Base-by-base conservation (phyloP, 2,113 vertebrate genomes). In the Chaetura pelagica region DNA sequence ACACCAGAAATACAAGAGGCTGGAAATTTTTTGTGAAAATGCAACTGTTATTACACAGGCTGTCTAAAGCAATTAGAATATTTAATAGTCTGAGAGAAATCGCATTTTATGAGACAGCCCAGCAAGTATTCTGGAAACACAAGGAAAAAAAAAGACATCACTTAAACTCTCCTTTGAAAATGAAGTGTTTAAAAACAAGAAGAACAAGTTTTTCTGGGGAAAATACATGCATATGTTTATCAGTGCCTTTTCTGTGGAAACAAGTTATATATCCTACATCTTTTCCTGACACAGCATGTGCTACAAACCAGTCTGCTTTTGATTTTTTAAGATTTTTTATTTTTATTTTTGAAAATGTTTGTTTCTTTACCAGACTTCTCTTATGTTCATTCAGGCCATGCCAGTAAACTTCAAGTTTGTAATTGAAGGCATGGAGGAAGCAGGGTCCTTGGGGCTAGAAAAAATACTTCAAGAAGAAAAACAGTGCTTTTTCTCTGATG, bases 391-490 rank as follows among this genome's bases (percentile, higher is more conserved):
- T 48, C 89, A 98, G 98, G 97, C 97, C 52, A 73, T 98, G 46
- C 98, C 98, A 10, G 97, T 98, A 88, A 98, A 99, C 71, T 34
- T 98, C 84, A 98, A 98, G 79, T 97, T 98, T 92, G 54, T 98
- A 82, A 96, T 98, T 40, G 98, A 99, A 97, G 98, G 98, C 30
- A 98, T 98, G 97, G 98, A 98, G 74, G 98, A 99, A 94, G 97
- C 95, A 8, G 98, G 98, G 9, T 98, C 98, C n/a, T 57, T 91
- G 66, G 97, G 96, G 7, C 90, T 99, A 75, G 96, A 98, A 69
- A 96, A 97, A 29, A 52, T 98, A 35, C 84, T 98, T 46, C 38
- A 44, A 42, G 93, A 86, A 68, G 96, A 98, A 75, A 97, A 94
- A 2, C 66, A 97, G 10, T 18, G 21, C 5, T 98, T 98, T 96